Percentiles rank a stretch among this genome's conserved stretches.
phyloP scores from a whole-genome alignment of 1,140 invertebrate genomes.

The Procambarus clarkii region DNA sequence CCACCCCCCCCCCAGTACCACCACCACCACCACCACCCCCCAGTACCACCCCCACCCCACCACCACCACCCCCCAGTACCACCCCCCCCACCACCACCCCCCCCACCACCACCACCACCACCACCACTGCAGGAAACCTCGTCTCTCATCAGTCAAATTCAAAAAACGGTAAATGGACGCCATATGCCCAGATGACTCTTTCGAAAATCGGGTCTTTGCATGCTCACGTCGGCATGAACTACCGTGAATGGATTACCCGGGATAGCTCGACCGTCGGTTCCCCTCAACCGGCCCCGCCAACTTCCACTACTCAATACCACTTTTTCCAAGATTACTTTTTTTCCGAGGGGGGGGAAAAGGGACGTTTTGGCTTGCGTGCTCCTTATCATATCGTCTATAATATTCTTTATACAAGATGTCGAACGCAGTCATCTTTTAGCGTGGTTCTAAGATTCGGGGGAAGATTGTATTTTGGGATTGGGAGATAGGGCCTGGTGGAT shows the following conservation, averaged over 20 bases:
- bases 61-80: too few relatives aligned
- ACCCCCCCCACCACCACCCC: neutral
- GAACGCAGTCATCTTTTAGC: neutral
- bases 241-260: neutral
- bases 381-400: neutral
- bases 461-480: neutral
- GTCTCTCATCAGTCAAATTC: neutral
- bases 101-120: neutral
- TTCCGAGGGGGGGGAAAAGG: neutral
- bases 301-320: neutral
- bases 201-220: neutral
- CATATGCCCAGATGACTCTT: neutral
- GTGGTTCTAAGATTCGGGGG: neutral
- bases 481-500: neutral
- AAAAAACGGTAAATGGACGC: neutral
- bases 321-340: neutral
- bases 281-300: too few relatives aligned
- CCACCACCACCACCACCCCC: too few relatives aligned
- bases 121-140: neutral
- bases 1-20: too few relatives aligned
- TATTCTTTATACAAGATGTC: neutral
- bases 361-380: neutral
- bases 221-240: neutral
- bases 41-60: too few relatives aligned
- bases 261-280: neutral